A percentile compares a stretch with the other conserved stretches of the same genome.
Conservation (phyloP, 2,888 invertebrate genomes). For the Eurytoma adleriae region DNA sequence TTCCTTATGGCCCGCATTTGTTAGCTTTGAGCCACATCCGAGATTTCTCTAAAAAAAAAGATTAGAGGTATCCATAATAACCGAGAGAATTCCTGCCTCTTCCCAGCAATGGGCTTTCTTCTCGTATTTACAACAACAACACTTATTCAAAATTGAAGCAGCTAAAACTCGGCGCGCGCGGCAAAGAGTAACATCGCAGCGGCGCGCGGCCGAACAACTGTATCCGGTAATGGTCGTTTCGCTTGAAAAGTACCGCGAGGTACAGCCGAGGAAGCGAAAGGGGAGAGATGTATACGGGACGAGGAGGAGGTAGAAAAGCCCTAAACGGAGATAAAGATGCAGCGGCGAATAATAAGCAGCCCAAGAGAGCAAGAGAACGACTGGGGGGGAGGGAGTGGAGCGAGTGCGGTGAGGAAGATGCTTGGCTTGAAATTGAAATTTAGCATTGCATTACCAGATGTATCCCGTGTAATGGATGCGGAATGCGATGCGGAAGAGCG, state of each 20-base stretch:
- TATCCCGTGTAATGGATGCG: slow-evolving; percentile 53
- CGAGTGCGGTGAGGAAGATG: slow-evolving; percentile 27
- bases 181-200: slow-evolving; percentile 5
- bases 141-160: too few species aligned
- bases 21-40: too few species aligned
- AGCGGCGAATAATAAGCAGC: slow-evolving; percentile 53
- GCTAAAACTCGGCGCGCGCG: neutral
- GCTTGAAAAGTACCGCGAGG: slow-evolving; percentile 7
- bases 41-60: too few species aligned
- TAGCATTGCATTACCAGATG: slow-evolving; percentile 56
- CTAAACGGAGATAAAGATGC: slow-evolving; percentile 56
- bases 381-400: slow-evolving; percentile 36
- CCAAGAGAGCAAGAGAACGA: slow-evolving; percentile 34
- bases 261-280: neutral
- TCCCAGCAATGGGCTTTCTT: too few species aligned
- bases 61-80: too few species aligned
- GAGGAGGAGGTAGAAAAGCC: slow-evolving; percentile 26
- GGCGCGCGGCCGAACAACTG: slow-evolving; percentile 10
- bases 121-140: too few species aligned
- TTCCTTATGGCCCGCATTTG: too few species aligned
- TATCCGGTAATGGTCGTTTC: slow-evolving; percentile 18
- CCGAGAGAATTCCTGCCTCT: too few species aligned
- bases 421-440: slow-evolving; percentile 56
- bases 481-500: slow-evolving; percentile 52
- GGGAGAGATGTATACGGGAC: neutral